Evolutionary conservation across 1,140 invertebrate genomes (phyloP), one percentile per base, ranked within the genome.

Genomic region (Leptinotarsa lineolata): DNA sequence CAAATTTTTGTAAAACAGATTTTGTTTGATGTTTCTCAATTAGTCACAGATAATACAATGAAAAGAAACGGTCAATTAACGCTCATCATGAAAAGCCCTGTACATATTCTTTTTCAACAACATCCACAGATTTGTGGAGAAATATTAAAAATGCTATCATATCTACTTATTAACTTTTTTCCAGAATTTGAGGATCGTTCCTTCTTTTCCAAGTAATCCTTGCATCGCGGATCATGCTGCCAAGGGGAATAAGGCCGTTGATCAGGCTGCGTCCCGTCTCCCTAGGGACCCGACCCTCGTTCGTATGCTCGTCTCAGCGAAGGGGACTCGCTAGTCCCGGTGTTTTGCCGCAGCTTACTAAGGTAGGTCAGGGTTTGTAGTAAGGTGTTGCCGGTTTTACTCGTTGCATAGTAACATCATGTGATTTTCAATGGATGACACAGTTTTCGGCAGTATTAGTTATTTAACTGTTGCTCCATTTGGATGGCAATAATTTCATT

Each of bases 321-420:
- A 76, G 76, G 58, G 69, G 59, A 54, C 68, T 72, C 46, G 70
- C 72, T 22, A 59, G 54, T 61, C 46, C 58, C n/a, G 46, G 44
- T 39, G 63, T 69, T 8, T 59, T 76, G 63, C 75, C 75, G 48
- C 67, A 76, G 68, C 69, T 76, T 6, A 77, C 76, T 48, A 77
- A 77, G 73, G 76, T 77, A 77, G 68, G 68, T 58, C 21, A 58
- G 46, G 72, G 46, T 61, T 63, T 70, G 15, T 15, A 60, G 20
- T 22, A 6, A n/a, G 39, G 24, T 39, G 46, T 54, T 54, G 68
- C 54, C 54, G 22, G n/a, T 21, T 68, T 54, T 46, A 45, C 1
- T 6, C 22, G 58, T 59, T 59, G 2, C 58, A 59, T 64, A 24
- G 63, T 20, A 24, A 21, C n/a, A 20, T 12, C 30, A n/a, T 68